These are phyloP conservation scores for Aegotheles bennettii DNA, from an alignment of 2,113 vertebrate species.

Conservation along the genomic window DNA sequence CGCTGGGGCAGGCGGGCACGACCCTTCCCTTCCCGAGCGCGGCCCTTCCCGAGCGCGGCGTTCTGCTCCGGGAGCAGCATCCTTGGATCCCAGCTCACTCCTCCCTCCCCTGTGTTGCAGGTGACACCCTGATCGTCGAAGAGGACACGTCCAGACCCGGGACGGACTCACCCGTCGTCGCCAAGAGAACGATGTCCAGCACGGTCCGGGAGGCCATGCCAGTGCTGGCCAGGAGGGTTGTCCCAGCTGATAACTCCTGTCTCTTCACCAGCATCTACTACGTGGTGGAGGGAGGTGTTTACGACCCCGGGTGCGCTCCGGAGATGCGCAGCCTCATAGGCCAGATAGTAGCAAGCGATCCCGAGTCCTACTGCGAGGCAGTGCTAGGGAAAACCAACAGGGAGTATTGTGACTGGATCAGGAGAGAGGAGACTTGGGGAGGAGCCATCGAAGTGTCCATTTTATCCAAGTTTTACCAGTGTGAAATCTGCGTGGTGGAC, in stretches of 20 bases:
- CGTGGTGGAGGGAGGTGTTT: slow-evolving; percentile 91
- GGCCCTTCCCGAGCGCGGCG: too few species aligned
- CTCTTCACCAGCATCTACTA: slow-evolving; percentile 97
- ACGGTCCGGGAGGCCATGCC: slow-evolving; percentile 71
- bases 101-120: slow-evolving; percentile 65
- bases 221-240: slow-evolving; percentile 78
- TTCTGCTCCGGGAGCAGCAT: neutral
- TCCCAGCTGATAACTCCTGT: slow-evolving; percentile 97
- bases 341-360: slow-evolving; percentile 90
- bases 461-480: slow-evolving; percentile 94
- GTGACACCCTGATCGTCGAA: slow-evolving; percentile 95
- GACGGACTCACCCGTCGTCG: slow-evolving; percentile 59
- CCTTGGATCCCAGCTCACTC: neutral
- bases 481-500: slow-evolving; percentile 97
- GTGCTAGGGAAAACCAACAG: slow-evolving; percentile 91
- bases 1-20: too few species aligned
- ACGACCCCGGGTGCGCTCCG: slow-evolving; percentile 84
- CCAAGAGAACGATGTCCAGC: slow-evolving; percentile 66
- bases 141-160: slow-evolving; percentile 86
- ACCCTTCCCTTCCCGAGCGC: too few species aligned
- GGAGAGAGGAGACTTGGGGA: slow-evolving; percentile 91
- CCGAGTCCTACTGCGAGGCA: slow-evolving; percentile 86
- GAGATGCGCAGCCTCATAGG: slow-evolving; percentile 95
- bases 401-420: slow-evolving; percentile 94
- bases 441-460: slow-evolving; percentile 97